Evolutionary conservation across 2,113 vertebrate species (phyloP).

Genomic region (Glaucomys volans): DNA sequence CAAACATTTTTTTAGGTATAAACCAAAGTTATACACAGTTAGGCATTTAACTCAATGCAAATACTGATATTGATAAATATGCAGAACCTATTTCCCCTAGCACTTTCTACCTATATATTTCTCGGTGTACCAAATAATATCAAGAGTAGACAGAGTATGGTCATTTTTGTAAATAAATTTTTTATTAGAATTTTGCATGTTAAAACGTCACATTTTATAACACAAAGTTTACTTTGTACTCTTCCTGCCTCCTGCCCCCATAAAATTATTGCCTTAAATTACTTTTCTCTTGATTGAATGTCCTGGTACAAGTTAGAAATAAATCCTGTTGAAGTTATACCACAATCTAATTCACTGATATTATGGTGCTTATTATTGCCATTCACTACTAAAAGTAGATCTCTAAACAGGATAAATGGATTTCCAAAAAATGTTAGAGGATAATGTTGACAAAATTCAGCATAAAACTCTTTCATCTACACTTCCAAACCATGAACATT

Average conservation of each 20-base stretch:
- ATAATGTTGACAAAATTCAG: not conserved
- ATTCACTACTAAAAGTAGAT: not conserved
- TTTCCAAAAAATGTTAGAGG: conserved; percentile 16
- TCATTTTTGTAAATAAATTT: not conserved
- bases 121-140: not conserved
- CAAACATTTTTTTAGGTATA: not conserved
- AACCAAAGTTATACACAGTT: not conserved
- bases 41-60: not conserved
- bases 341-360: not conserved
- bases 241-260: not conserved
- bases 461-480: not conserved
- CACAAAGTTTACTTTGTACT: not conserved
- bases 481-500: not conserved
- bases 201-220: conserved; percentile 33
- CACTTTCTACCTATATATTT: not conserved
- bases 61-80: not conserved
- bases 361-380: not conserved
- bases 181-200: not conserved
- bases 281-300: conserved; percentile 17
- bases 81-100: not conserved
- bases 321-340: not conserved
- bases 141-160: not conserved
- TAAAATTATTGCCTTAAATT: conserved; percentile 19
- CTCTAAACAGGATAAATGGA: not conserved
- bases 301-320: not conserved